Evolutionary conservation across 2,888 invertebrate genomes (phyloP).

Genomic region (Drosophila nr. medialis): DNA sequence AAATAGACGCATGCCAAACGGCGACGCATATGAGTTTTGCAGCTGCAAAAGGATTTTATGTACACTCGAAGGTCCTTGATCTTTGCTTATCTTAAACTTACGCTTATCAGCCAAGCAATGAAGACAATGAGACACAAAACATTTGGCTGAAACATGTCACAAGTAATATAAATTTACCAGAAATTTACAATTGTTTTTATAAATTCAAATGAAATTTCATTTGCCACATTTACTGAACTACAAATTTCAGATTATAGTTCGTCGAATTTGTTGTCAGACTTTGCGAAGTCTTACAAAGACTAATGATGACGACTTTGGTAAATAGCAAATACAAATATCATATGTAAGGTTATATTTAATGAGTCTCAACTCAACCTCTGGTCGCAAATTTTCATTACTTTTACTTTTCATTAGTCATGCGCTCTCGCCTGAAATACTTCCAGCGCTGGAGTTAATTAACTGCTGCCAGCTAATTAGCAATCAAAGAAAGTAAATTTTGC

Average conservation of each 20-base stretch:
- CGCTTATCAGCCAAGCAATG: slow-evolving; percentile 9
- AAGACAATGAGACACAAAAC: slow-evolving; percentile 11
- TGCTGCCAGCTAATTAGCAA: slow-evolving; percentile 36
- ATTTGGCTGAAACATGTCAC: slow-evolving; percentile 29
- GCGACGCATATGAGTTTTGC: slow-evolving; percentile 1
- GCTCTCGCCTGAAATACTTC: not conserved
- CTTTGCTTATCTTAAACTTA: slow-evolving; percentile 6
- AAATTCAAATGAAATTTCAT: slow-evolving; percentile 4
- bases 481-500: slow-evolving; percentile 26
- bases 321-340: not conserved
- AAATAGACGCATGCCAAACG: slow-evolving; percentile 8
- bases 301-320: not conserved
- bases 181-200: slow-evolving; percentile 16
- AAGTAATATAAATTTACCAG: slow-evolving; percentile 1
- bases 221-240: not conserved
- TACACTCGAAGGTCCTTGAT: not conserved
- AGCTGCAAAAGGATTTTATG: not conserved
- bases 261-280: not conserved
- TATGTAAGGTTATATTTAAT: not conserved
- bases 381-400: not conserved
- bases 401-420: too few relatives aligned
- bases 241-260: not conserved
- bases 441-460: not conserved
- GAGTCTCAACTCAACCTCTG: not conserved
- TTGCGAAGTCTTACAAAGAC: not conserved